A percentile compares a stretch with the other conserved stretches of the same genome.
Conservation (phyloP, 2,888 invertebrate species). For the Microplitis deprimator region DNA sequence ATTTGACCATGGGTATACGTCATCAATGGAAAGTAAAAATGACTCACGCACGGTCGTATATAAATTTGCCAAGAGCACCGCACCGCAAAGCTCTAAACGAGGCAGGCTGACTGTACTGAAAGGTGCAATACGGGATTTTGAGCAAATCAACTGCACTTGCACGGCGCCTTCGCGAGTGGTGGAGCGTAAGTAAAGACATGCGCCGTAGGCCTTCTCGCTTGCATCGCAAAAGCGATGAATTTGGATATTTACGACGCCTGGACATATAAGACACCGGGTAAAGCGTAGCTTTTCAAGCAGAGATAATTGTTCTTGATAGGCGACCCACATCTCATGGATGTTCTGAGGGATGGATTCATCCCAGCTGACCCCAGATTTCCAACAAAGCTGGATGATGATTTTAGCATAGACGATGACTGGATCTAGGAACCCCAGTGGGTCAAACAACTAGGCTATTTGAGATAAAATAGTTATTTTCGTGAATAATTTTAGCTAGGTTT, state of each 20-base stretch:
- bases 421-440: constrained; percentile 40
- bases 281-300: constrained; percentile 28
- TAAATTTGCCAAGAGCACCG: constrained; percentile 42
- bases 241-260: constrained; percentile 5
- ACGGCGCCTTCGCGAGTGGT: constrained; percentile 2
- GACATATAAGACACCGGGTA: constrained; percentile 7
- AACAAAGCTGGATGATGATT: constrained; percentile 36
- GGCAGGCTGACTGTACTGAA: constrained; percentile 42
- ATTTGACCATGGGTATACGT: neutral
- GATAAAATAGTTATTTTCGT: constrained; percentile 39
- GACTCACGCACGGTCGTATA: constrained; percentile 1
- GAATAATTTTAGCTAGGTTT: neutral
- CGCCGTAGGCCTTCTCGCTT: constrained; percentile 52
- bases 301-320: constrained; percentile 10
- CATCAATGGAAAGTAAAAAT: neutral
- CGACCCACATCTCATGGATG: constrained; percentile 29
- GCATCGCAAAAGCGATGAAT: constrained; percentile 54
- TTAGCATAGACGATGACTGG: constrained; percentile 33
- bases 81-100: constrained; percentile 41
- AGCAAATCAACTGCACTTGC: no score
- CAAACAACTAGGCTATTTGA: constrained; percentile 19
- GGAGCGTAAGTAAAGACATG: constrained; percentile 40
- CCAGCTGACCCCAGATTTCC: constrained; percentile 34
- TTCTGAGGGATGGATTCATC: constrained; percentile 31
- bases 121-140: no score